These are phyloP conservation scores for Sphaeramia orbicularis DNA, from an alignment of 2,797 vertebrate species.

Conservation along the genomic window DNA sequence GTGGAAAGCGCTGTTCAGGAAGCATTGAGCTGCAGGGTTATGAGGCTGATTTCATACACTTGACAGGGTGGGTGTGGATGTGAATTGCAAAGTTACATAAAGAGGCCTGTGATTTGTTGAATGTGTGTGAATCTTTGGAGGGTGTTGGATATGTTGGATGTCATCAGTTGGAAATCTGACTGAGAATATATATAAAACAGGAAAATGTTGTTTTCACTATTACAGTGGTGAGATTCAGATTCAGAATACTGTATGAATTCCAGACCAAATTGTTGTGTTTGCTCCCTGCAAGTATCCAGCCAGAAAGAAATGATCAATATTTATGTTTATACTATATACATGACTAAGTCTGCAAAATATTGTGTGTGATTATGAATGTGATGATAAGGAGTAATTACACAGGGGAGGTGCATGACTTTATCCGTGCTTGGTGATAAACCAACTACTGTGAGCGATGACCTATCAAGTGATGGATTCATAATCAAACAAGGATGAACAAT, in stretches of 20 bases:
- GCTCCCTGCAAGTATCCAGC: too few species aligned
- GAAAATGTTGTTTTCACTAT: constrained; percentile 25
- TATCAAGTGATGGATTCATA: constrained; percentile 47
- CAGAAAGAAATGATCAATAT: too few species aligned
- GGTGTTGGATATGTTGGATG: constrained; percentile 18
- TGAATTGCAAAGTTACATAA: constrained; percentile 30
- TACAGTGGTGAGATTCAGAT: too few species aligned
- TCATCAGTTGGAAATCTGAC: constrained; percentile 44
- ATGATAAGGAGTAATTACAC: too few species aligned
- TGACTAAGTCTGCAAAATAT: too few species aligned
- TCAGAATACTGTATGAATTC: too few species aligned
- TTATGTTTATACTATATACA: too few species aligned
- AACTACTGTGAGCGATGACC: constrained; percentile 41
- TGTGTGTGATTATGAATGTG: too few species aligned
- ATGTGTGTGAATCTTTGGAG: not conserved
- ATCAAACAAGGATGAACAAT: too few species aligned
- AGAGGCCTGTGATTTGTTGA: constrained; percentile 1
- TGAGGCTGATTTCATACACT: constrained; percentile 52
- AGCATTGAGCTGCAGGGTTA: constrained; percentile 29
- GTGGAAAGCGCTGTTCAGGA: constrained; percentile 48
- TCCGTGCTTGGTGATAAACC: constrained; percentile 24
- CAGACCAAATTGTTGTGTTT: too few species aligned
- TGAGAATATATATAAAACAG: constrained; percentile 43
- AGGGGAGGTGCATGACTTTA: constrained; percentile 41
- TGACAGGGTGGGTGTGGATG: constrained; percentile 41